These are phyloP conservation scores for Calyptommatus sinebrachiatus DNA, from an alignment of 2,113 vertebrate genomes.

Conservation along the genomic window DNA sequence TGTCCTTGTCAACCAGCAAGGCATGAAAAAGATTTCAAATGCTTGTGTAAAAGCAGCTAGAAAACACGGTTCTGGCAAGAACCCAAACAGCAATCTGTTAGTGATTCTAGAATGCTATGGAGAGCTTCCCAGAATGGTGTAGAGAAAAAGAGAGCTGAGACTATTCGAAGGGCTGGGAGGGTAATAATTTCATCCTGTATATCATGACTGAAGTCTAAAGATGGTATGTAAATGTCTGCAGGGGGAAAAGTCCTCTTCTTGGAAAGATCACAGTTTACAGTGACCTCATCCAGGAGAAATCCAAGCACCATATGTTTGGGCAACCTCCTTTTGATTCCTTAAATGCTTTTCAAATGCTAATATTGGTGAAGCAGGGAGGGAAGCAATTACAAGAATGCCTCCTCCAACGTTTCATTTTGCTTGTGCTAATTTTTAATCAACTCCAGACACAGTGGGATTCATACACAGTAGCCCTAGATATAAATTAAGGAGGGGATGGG, in stretches of 20 bases:
- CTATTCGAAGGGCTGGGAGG: conserved; percentile 47
- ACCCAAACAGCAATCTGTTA: conserved; percentile 56
- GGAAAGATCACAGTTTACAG: conserved; percentile 55
- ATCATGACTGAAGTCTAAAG: conserved; percentile 59
- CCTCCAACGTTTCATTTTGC: not conserved
- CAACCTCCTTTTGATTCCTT: conserved; percentile 48
- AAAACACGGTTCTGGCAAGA: conserved; percentile 48
- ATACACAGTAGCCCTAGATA: conserved; percentile 6
- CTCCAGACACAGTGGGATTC: conserved; percentile 27
- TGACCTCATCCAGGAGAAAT: conserved; percentile 72
- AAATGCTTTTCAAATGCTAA: conserved; percentile 33
- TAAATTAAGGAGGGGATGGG: not conserved
- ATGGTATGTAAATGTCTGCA: conserved; percentile 56
- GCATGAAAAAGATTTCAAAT: conserved; percentile 36
- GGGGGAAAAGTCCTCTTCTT: conserved; percentile 38
- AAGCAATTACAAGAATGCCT: conserved; percentile 14
- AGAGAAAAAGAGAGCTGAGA: conserved; percentile 50
- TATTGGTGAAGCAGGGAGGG: conserved; percentile 31
- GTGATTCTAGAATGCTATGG: conserved; percentile 51
- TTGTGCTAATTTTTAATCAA: conserved; percentile 33
- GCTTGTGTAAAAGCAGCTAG: conserved; percentile 27
- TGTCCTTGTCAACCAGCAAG: not conserved
- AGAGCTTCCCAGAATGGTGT: conserved; percentile 51
- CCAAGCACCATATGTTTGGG: conserved; percentile 55
- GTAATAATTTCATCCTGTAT: conserved; percentile 63